Evolutionary conservation across 2,797 vertebrate species (phyloP), one percentile per base, ranked within the genome.

Genomic region (Takifugu rubripes): DNA sequence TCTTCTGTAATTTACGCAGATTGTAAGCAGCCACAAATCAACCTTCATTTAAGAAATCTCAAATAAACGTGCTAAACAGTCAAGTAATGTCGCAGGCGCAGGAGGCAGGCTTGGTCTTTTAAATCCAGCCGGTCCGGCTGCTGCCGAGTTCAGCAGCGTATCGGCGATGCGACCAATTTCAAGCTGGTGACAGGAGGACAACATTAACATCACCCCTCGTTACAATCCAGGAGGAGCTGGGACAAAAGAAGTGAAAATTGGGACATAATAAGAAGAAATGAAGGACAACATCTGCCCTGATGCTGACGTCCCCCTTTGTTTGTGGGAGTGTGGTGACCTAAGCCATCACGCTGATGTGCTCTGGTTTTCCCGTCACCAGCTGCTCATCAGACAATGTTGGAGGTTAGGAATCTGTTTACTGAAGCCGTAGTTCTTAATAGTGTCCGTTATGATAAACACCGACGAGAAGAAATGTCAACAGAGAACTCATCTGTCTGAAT

Each of bases 381-480:
- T 21, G 21, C 21, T 67, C 54, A 48, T 26, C 26, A 56, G 47
- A 25, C 33, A 49, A 49, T 61, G 66, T 16, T 58, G 53, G 60
- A 72, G 83, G 78, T 83, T 75, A 72, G 55, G 54, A 17, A 70
- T 72, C 47, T 74, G 49, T 84, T 78, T 79, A 70, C 60, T 26
- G 49, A 66, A 58, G 56, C 56, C 31, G 53, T 50, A 49, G 53
- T 25, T 56, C 56, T 68, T 61, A 66, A 66, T 50, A 42, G 56
- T 52, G 52, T 40, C 49, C 54, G 57, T 59, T 52, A 56, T 59
- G 46, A 49, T 49, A 52, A 31, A 56, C 29, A 47, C 47, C 44
- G 53, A 25, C 44, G 44, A 40, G 58, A 57, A 48, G 58, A 17
- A 47, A 49, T 68, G 70, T 82, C 70, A 75, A 72, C 58, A 74